phyloP scores from a whole-genome alignment of 2,888 invertebrate species.

The Corythucha ciliata region DNA sequence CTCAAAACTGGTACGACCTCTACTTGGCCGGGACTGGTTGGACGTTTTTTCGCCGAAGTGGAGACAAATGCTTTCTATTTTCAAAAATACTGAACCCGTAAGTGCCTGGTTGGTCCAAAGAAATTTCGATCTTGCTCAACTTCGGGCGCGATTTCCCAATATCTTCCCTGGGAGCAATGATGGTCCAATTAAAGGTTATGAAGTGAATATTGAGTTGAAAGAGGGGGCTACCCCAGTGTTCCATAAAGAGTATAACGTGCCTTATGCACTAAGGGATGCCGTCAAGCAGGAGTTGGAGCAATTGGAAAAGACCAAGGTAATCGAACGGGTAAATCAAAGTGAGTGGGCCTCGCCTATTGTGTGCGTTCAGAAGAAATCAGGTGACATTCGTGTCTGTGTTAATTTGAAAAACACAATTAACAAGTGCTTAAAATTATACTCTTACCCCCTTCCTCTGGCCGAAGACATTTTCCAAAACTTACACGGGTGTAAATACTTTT shows the following conservation, averaged over 20 bases:
- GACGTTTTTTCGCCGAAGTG: no score
- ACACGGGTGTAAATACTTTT: constrained; percentile 11
- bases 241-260: constrained; percentile 22
- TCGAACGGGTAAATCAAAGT: constrained; percentile 20
- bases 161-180: constrained; percentile 1
- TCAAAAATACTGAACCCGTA: no score
- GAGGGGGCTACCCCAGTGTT: constrained; percentile 24
- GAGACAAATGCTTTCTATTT: no score
- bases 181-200: constrained; percentile 15
- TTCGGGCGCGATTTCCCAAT: no score
- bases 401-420: constrained; percentile 15
- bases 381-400: constrained; percentile 15
- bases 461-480: constrained; percentile 20
- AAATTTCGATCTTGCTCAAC: no score
- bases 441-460: constrained; percentile 21
- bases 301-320: constrained; percentile 14
- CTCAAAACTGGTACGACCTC: no score
- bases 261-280: constrained; percentile 14
- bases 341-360: constrained; percentile 21
- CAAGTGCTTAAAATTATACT: constrained; percentile 10
- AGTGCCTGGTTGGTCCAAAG: no score
- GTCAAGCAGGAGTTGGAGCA: constrained; percentile 20
- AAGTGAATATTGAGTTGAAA: constrained; percentile 18
- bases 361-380: constrained; percentile 6
- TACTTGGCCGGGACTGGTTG: no score